Percentiles rank a stretch among this genome's conserved stretches.
Conservation (phyloP, 2,888 invertebrate genomes). For the Isoperla grammatica region DNA sequence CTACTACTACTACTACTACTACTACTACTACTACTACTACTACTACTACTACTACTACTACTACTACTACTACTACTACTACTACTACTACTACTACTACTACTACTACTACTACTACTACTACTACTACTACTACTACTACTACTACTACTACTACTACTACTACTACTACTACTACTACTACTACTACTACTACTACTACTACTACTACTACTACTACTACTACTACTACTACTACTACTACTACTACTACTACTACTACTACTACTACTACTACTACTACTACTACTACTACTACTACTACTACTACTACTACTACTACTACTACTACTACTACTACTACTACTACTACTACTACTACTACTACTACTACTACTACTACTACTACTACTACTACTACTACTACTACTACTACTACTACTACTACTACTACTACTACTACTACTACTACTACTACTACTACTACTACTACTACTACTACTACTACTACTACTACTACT, state of each 20-base stretch:
- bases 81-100: slow-evolving; percentile 4
- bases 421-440: slow-evolving; percentile 5
- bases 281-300: slow-evolving; percentile 6
- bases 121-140: slow-evolving; percentile 5
- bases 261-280: not conserved
- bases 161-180: slow-evolving; percentile 6
- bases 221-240: not conserved
- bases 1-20: slow-evolving; percentile 6
- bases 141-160: slow-evolving; percentile 4
- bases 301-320: slow-evolving; percentile 1
- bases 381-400: not conserved
- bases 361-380: slow-evolving; percentile 1
- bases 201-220: slow-evolving; percentile 2
- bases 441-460: slow-evolving; percentile 3
- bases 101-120: slow-evolving; percentile 4
- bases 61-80: slow-evolving; percentile 7
- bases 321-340: slow-evolving; percentile 5
- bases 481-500: slow-evolving; percentile 2
- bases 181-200: slow-evolving; percentile 5
- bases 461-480: slow-evolving; percentile 2
- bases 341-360: slow-evolving; percentile 6
- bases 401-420: slow-evolving; percentile 2
- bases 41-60: slow-evolving; percentile 5
- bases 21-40: slow-evolving; percentile 3
- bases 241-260: slow-evolving; percentile 7